phyloP scores from a whole-genome alignment of 2,888 invertebrate species.

The Horisme vitalbata region DNA sequence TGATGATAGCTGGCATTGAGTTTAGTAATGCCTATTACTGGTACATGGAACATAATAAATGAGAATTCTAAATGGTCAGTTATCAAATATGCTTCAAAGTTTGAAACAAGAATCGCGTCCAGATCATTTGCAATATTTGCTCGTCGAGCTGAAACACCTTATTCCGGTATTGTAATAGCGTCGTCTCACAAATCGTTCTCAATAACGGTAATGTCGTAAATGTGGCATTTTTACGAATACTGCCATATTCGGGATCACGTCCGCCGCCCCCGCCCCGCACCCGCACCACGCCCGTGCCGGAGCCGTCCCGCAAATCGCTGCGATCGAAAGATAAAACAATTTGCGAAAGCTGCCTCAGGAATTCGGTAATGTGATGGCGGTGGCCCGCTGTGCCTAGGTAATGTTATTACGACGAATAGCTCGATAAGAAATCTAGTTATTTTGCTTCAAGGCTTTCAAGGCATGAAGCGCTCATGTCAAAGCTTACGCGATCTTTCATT shows the following conservation, averaged over 20 bases:
- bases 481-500: too few species aligned
- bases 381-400: background rate
- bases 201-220: slow-evolving; percentile 16
- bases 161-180: slow-evolving; percentile 5
- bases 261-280: background rate
- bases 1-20: too few species aligned
- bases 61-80: too few species aligned
- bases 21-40: too few species aligned
- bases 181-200: slow-evolving; percentile 22
- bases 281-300: too few species aligned
- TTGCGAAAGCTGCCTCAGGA: slow-evolving; percentile 10
- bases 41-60: too few species aligned
- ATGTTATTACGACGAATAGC: background rate
- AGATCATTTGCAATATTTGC: too few species aligned
- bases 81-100: too few species aligned
- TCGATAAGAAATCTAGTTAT: slow-evolving; percentile 2
- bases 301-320: slow-evolving; percentile 16
- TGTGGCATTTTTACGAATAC: slow-evolving; percentile 19
- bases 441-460: background rate
- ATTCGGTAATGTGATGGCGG: slow-evolving; percentile 14
- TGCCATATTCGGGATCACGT: slow-evolving; percentile 11
- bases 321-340: slow-evolving; percentile 25
- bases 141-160: background rate
- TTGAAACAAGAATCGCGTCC: too few species aligned
- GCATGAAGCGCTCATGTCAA: too few species aligned